Conservation (phyloP, 2,797 vertebrate genomes). For the Epinephelus awoara region DNA sequence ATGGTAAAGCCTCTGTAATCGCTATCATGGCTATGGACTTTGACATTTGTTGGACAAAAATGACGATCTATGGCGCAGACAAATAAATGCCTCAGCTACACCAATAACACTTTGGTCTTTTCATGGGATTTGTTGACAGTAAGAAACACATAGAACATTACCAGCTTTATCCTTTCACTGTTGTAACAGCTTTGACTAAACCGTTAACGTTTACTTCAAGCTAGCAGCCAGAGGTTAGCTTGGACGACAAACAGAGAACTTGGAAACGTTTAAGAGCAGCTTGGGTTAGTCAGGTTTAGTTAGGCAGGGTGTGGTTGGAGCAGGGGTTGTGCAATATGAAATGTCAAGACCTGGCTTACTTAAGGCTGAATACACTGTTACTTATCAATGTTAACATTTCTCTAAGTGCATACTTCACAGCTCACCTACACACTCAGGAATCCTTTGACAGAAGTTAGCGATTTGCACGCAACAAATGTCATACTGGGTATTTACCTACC, state of each 20-base stretch:
- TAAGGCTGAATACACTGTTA: background rate
- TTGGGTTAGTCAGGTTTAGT: conserved; percentile 67
- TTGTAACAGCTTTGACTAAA: background rate
- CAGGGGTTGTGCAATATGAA: conserved; percentile 44
- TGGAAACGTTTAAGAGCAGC: conserved; percentile 14
- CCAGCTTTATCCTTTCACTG: background rate
- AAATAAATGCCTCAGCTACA: background rate
- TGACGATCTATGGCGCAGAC: background rate
- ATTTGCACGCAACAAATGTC: background rate
- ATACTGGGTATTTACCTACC: background rate
- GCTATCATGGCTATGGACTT: background rate
- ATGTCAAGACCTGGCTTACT: conserved; percentile 37
- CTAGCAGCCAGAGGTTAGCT: conserved; percentile 11
- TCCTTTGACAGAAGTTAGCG: background rate
- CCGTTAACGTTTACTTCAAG: conserved; percentile 5
- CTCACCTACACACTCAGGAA: background rate
- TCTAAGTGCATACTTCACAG: background rate
- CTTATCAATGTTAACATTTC: conserved; percentile 31
- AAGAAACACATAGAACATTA: background rate
- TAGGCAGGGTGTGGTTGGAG: conserved; percentile 32
- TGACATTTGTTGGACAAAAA: background rate
- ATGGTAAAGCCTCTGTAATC: background rate
- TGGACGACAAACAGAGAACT: conserved; percentile 18
- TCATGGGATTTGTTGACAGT: background rate
- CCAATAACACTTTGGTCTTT: background rate